These are phyloP conservation scores for Diarsia mendica DNA, from an alignment of 2,888 invertebrate genomes.

Conservation along the genomic window DNA sequence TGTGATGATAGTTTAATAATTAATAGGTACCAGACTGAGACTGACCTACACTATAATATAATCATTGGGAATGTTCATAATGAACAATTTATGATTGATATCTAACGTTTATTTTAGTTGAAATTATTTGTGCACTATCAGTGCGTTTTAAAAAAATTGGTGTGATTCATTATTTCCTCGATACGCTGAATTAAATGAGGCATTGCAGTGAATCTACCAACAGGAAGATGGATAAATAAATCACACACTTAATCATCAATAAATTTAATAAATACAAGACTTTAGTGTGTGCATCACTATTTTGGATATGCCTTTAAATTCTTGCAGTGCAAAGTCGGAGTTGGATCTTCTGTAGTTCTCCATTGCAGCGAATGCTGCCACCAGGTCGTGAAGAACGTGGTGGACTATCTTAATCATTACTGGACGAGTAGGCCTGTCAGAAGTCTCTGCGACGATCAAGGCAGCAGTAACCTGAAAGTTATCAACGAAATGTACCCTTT, in stretches of 20 bases:
- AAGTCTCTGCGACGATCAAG: conserved; percentile 69
- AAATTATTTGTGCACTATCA: background rate
- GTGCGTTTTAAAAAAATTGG: background rate
- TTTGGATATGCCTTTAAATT: conserved; percentile 73
- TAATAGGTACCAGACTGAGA: background rate
- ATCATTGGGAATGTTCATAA: background rate
- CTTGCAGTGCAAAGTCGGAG: conserved; percentile 65
- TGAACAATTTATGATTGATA: background rate
- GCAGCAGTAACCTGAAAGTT: conserved; percentile 71
- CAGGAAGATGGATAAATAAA: conserved; percentile 22
- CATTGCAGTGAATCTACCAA: background rate
- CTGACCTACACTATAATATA: background rate
- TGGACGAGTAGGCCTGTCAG: conserved; percentile 68
- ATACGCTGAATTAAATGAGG: conserved; percentile 11
- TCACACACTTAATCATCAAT: conserved; percentile 4
- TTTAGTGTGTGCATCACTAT: conserved; percentile 72
- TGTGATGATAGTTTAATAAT: too few species aligned
- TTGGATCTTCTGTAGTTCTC: conserved; percentile 67
- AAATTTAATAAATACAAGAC: conserved; percentile 67
- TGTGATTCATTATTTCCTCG: background rate
- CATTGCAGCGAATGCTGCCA: conserved; percentile 72
- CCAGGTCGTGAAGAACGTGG: conserved; percentile 72
- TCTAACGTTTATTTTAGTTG: background rate
- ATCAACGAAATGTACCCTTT: background rate
- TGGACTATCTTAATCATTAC: conserved; percentile 66